Conservation (phyloP, 2,113 vertebrate genomes). For the Pygoscelis adeliae region DNA sequence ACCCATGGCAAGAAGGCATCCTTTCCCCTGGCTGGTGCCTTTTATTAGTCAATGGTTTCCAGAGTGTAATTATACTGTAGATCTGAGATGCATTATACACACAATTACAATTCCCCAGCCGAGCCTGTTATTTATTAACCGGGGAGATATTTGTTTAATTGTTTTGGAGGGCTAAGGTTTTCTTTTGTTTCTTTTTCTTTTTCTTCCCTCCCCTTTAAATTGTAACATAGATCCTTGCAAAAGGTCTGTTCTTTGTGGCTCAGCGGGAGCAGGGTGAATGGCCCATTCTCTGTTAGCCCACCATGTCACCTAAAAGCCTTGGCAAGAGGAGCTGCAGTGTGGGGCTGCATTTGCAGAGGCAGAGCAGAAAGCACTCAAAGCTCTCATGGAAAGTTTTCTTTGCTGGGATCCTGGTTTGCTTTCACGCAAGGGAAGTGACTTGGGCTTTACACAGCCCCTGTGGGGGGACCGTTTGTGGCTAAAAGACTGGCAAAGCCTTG, state of each 20-base stretch:
- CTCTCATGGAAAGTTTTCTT: background rate
- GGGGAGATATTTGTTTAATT: slow-evolving; percentile 65
- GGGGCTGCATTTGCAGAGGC: slow-evolving; percentile 2
- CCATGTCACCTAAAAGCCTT: background rate
- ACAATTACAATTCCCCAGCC: slow-evolving; percentile 73
- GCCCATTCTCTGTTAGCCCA: background rate
- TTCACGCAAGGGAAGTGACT: background rate
- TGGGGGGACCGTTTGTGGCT: background rate
- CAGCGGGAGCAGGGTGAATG: background rate
- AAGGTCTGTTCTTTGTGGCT: slow-evolving; percentile 1
- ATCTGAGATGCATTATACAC: slow-evolving; percentile 76
- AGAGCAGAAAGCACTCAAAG: slow-evolving; percentile 16
- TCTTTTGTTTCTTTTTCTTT: slow-evolving; percentile 34
- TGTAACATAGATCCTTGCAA: background rate
- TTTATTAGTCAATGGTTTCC: slow-evolving; percentile 79
- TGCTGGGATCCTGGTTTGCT: background rate
- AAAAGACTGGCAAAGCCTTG: background rate
- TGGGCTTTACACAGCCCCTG: background rate
- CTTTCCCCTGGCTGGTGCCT: slow-evolving; percentile 76
- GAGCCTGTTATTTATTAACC: slow-evolving; percentile 75
- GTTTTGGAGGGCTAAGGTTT: slow-evolving; percentile 52
- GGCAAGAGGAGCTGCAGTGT: background rate
- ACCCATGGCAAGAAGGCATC: slow-evolving; percentile 74
- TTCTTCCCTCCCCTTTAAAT: background rate
- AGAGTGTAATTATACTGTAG: slow-evolving; percentile 79